phyloP scores from a whole-genome alignment of 2,797 vertebrate genomes.

The Pterois miles region DNA sequence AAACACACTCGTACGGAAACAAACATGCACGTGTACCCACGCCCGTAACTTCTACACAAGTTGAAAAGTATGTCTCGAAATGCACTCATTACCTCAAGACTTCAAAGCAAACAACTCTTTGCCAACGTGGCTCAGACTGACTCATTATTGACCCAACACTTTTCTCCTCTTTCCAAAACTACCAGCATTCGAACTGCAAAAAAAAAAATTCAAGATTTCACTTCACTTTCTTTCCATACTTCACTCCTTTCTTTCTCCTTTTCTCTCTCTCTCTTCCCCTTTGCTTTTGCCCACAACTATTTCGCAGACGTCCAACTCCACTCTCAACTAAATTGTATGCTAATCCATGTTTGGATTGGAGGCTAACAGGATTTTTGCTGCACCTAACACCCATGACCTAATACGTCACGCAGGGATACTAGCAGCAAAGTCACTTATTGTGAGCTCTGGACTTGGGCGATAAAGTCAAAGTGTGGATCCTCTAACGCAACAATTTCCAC shows the following conservation, averaged over 20 bases:
- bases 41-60: conserved; percentile 15
- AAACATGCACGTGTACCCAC: conserved; percentile 28
- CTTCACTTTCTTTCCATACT: conserved; percentile 7
- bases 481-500: conserved; percentile 54
- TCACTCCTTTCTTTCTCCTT: background rate
- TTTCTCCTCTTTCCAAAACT: conserved; percentile 18
- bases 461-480: conserved; percentile 64
- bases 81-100: conserved; percentile 60
- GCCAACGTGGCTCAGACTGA: conserved; percentile 40
- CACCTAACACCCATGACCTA: conserved; percentile 70
- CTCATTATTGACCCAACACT: conserved; percentile 54
- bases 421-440: conserved; percentile 61
- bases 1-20: conserved; percentile 36
- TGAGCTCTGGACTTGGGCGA: conserved; percentile 64
- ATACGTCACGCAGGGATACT: conserved; percentile 59
- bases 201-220: conserved; percentile 10
- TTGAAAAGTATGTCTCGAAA: conserved; percentile 47
- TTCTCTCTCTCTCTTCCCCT: conserved; percentile 9
- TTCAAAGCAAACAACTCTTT: conserved; percentile 62
- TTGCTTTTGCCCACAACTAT: conserved; percentile 35
- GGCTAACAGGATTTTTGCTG: conserved; percentile 73
- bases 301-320: conserved; percentile 42
- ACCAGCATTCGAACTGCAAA: conserved; percentile 6
- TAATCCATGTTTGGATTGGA: conserved; percentile 78
- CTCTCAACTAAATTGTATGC: conserved; percentile 62